Evolutionary conservation across 2,888 invertebrate species (phyloP), one percentile per base, ranked within the genome.

Genomic region (Microctonus brassicae): DNA sequence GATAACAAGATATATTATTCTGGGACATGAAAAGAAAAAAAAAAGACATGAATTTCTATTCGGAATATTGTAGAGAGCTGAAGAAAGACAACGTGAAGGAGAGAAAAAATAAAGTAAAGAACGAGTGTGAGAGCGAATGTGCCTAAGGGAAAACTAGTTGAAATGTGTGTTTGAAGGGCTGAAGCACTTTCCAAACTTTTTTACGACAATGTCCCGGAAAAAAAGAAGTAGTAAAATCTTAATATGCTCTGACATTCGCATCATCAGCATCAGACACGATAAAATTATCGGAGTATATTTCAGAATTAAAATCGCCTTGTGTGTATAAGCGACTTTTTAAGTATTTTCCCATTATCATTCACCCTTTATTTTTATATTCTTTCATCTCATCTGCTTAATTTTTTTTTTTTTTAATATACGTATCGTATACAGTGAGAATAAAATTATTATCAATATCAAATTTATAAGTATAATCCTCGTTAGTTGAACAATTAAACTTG

Each of bases 141-240:
- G 34, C 61, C 61, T 11, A 6, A 17, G 24, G 61, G 61, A 34
- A 53, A 61, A 47, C 22, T 34, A 26, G 22, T 62, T 24, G 52
- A 52, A 42, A 39, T 55, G 63, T 42, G 17, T 39, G 33, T 42
- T 33, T 29, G 69, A 69, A 33, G 39, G 69, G 22, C 57, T 47
- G 2, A 7, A 47, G 47, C 17, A 17, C 47, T 47, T 47, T 63
- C 20, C 52, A 61, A 61, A 61, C 53, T 33, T n/a, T 36, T 69
- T 63, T 57, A 55, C 42, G 69, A 57, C 63, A 57, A 17, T 26
- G 20, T 55, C 55, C 29, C 33, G 53, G 33, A 22, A 47, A 47
- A n/a, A 7, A 20, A 47, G 17, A 36, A 69, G 69, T 69, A 69
- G 69, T 69, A 69, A 69, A 69, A 69, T 57, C 55, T 69, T 69